phyloP scores from a whole-genome alignment of 2,797 vertebrate genomes.

The Ctenosaura bakeri region DNA sequence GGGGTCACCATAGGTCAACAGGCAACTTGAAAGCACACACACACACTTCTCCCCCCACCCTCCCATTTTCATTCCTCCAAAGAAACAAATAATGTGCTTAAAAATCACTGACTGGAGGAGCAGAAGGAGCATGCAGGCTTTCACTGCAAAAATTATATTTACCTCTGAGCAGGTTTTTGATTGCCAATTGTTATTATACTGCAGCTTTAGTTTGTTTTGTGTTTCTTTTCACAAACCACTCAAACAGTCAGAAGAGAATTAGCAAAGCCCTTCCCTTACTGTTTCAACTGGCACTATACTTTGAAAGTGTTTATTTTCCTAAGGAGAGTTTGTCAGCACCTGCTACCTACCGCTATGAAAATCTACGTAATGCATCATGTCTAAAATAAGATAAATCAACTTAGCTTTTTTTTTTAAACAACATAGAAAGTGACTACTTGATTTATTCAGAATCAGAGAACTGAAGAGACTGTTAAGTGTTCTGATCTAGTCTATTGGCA shows the following conservation, averaged over 20 bases:
- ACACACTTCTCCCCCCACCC: too few relatives aligned
- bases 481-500: too few relatives aligned
- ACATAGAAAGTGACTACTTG: not conserved
- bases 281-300: not conserved
- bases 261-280: not conserved
- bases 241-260: not conserved
- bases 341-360: constrained; percentile 5
- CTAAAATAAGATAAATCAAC: not conserved
- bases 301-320: not conserved
- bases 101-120: not conserved
- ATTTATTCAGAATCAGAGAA: not conserved
- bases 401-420: not conserved
- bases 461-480: too few relatives aligned
- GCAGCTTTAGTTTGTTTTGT: not conserved
- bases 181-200: not conserved
- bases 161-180: not conserved
- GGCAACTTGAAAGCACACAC: too few relatives aligned
- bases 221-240: not conserved
- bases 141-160: not conserved
- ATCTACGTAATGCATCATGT: not conserved
- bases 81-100: not conserved
- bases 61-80: not conserved
- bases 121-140: not conserved
- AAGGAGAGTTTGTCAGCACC: not conserved
- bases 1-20: too few relatives aligned